Percentiles rank a stretch among this genome's conserved stretches.
Conservation (phyloP, 64 coral and sea anemone species). For the Platygyra sinensis region DNA sequence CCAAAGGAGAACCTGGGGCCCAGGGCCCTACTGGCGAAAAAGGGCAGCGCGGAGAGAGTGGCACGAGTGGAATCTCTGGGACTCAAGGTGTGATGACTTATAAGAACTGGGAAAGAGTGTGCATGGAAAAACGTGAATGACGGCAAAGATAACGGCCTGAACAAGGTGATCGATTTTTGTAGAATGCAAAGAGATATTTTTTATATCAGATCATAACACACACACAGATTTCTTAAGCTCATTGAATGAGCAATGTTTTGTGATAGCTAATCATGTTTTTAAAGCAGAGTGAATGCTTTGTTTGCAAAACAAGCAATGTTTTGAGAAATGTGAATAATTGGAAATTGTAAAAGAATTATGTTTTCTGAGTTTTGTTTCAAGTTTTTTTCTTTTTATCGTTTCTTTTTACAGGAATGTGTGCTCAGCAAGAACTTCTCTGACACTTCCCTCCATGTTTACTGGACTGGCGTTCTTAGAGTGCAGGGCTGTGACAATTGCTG, state of each 20-base stretch:
- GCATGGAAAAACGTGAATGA: neutral
- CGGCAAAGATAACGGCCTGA: neutral
- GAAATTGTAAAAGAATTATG: too few species aligned
- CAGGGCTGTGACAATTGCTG: neutral
- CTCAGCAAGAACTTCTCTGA: neutral
- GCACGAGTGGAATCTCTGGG: neutral
- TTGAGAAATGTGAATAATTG: too few species aligned
- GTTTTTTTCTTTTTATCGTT: neutral
- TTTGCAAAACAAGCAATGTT: too few species aligned
- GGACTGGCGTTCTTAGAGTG: neutral
- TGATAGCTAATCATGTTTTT: too few species aligned
- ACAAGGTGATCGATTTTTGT: neutral
- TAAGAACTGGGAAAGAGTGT: neutral
- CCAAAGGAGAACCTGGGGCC: neutral
- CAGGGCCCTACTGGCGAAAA: neutral
- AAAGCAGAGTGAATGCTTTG: neutral
- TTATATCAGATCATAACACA: too few species aligned
- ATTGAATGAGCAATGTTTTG: too few species aligned
- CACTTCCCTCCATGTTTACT: neutral
- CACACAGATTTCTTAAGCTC: too few species aligned
- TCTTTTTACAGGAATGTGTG: neutral
- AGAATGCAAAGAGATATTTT: too few species aligned
- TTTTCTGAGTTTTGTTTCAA: too few species aligned
- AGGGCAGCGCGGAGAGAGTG: neutral
- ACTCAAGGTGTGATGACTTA: neutral